These are phyloP conservation scores for Dendrocincla tyrannina DNA, from an alignment of 2,797 vertebrate genomes.

Conservation along the genomic window DNA sequence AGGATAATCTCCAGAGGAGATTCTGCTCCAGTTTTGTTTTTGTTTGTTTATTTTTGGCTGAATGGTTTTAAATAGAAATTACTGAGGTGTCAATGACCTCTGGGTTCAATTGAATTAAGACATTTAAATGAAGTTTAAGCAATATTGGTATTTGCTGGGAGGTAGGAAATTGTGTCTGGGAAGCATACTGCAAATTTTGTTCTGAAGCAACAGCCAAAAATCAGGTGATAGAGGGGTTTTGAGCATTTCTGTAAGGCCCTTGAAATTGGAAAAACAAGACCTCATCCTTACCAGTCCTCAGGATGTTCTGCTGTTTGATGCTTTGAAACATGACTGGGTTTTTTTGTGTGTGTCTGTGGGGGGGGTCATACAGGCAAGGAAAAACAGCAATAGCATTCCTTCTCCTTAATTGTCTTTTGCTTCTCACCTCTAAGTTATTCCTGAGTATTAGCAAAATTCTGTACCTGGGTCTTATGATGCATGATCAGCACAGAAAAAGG, in stretches of 20 bases:
- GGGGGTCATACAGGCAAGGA: not conserved
- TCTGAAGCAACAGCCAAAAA: not conserved
- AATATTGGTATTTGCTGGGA: constrained; percentile 54
- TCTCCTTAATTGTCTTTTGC: not conserved
- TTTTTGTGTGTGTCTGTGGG: not conserved
- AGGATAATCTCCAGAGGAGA: constrained; percentile 57
- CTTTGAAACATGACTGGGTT: not conserved
- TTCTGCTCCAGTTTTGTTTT: constrained; percentile 51
- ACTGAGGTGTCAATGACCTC: constrained; percentile 72
- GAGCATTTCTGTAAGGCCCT: not conserved
- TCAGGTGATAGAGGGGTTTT: not conserved
- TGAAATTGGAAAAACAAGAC: not conserved
- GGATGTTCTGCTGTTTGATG: not conserved
- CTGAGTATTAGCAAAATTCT: not conserved
- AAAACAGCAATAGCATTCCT: not conserved
- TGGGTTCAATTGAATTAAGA: constrained; percentile 74
- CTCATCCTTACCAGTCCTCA: not conserved
- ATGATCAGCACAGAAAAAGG: not conserved
- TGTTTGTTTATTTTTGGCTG: constrained; percentile 68
- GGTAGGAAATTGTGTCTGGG: constrained; percentile 33
- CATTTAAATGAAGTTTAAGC: constrained; percentile 73
- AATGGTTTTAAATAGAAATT: constrained; percentile 75
- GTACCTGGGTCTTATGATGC: not conserved
- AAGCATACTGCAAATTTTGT: constrained; percentile 14
- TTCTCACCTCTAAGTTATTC: not conserved